Evolutionary conservation across 1,140 invertebrate species (phyloP).

Genomic region (Euura saliciscinereae): DNA sequence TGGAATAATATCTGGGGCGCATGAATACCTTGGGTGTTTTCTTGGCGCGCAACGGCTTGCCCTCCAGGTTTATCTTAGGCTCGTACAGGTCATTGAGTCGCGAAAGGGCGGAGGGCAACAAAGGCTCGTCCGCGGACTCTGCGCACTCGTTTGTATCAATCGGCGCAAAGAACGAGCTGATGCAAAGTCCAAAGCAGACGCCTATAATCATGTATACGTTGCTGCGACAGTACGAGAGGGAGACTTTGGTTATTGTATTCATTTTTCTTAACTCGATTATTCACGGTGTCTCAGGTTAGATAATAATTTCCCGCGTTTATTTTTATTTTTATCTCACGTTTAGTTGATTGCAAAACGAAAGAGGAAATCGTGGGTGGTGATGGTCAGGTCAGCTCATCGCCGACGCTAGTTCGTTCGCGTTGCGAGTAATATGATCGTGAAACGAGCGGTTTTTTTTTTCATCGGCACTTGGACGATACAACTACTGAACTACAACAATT

Average conservation of each 20-base stretch:
- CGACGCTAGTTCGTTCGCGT: too few species aligned
- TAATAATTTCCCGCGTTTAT: too few species aligned
- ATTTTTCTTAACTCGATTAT: neutral
- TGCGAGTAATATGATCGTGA: too few species aligned
- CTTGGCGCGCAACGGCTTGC: slow-evolving; percentile 59
- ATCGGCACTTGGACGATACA: too few species aligned
- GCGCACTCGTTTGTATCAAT: slow-evolving; percentile 36
- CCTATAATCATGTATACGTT: slow-evolving; percentile 54
- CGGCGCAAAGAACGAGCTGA: slow-evolving; percentile 51
- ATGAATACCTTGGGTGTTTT: slow-evolving; percentile 64
- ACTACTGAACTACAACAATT: too few species aligned
- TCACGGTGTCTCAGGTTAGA: too few species aligned
- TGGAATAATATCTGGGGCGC: slow-evolving; percentile 89
- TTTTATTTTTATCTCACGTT: too few species aligned
- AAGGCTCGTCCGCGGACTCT: slow-evolving; percentile 18
- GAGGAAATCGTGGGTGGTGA: too few species aligned
- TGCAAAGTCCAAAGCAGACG: slow-evolving; percentile 49
- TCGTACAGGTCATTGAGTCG: slow-evolving; percentile 61
- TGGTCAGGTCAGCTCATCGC: too few species aligned
- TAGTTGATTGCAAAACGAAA: too few species aligned
- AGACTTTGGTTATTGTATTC: slow-evolving; percentile 40
- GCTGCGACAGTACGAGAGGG: slow-evolving; percentile 46
- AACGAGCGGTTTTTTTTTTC: too few species aligned
- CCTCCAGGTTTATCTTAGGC: slow-evolving; percentile 62
- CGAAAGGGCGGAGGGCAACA: slow-evolving; percentile 28